Percentiles rank a stretch among this genome's conserved stretches.
These are phyloP conservation scores for Pterois miles DNA, from an alignment of 2,797 vertebrate genomes.

Conservation along the genomic window DNA sequence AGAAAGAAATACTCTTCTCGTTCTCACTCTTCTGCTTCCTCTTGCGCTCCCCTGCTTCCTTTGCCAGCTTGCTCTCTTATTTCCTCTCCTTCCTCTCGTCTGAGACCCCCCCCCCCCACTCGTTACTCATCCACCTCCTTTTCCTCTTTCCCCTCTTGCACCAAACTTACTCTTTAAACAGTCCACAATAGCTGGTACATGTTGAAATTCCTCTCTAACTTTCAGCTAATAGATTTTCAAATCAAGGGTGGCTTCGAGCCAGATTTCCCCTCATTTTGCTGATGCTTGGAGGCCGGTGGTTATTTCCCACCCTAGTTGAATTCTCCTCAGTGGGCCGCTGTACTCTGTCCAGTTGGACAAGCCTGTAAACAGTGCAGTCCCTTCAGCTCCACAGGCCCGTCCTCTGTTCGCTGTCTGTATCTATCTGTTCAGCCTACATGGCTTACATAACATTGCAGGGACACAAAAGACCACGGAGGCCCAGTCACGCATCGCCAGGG, in stretches of 20 bases:
- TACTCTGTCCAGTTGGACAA: constrained; percentile 58
- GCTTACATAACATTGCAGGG: constrained; percentile 65
- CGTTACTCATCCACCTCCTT: not conserved
- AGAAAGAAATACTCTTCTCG: not conserved
- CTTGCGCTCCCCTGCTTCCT: constrained; percentile 24
- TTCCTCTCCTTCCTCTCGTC: constrained; percentile 26
- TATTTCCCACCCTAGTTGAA: constrained; percentile 56
- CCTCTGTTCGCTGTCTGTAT: constrained; percentile 59
- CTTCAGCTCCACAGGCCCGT: constrained; percentile 66
- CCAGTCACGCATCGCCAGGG: constrained; percentile 58
- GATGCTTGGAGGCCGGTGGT: constrained; percentile 28
- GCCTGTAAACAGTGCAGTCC: constrained; percentile 62
- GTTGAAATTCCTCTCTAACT: constrained; percentile 3
- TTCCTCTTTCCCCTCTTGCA: constrained; percentile 4
- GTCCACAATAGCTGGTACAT: not conserved
- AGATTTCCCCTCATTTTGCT: constrained; percentile 25
- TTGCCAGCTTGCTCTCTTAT: constrained; percentile 28
- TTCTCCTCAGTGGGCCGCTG: constrained; percentile 55
- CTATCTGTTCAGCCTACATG: constrained; percentile 61
- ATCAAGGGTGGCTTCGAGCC: not conserved
- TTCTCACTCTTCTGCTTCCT: constrained; percentile 39
- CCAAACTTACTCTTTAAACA: not conserved
- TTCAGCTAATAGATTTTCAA: constrained; percentile 13
- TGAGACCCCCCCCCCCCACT: not conserved
- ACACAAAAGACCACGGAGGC: constrained; percentile 70